A percentile compares a stretch with the other conserved stretches of the same genome.
Conservation (phyloP, 2,888 invertebrate species). For the Tanypteryx hageni region DNA sequence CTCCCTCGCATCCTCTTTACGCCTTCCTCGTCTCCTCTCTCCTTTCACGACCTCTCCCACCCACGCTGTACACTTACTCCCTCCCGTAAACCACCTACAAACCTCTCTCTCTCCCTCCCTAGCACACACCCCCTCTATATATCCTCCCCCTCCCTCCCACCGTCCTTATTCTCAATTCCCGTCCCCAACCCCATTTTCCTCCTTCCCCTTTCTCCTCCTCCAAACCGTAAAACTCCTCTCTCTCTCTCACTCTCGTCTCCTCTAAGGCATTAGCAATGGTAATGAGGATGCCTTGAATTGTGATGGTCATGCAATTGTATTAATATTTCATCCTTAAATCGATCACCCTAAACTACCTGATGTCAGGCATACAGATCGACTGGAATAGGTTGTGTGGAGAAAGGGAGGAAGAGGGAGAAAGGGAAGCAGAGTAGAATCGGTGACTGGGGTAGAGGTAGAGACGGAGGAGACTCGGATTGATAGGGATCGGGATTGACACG, state of each 20-base stretch:
- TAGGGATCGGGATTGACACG: constrained; percentile 63
- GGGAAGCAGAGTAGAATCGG: constrained; percentile 10
- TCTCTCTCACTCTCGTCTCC: constrained; percentile 40
- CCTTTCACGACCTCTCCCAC: too few relatives aligned
- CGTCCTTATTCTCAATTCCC: background rate
- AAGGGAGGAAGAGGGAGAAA: constrained; percentile 58
- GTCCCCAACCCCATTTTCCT: background rate
- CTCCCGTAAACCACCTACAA: background rate
- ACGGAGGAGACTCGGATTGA: background rate
- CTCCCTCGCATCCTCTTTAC: background rate
- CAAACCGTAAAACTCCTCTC: background rate
- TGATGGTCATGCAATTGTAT: constrained; percentile 67
- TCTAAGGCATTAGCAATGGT: constrained; percentile 69
- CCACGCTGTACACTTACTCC: constrained; percentile 4
- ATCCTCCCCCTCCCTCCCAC: constrained; percentile 33
- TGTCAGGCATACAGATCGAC: constrained; percentile 43
- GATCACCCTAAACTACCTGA: constrained; percentile 52
- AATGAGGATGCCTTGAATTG: constrained; percentile 68
- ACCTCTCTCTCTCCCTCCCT: constrained; percentile 68
- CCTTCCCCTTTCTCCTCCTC: background rate
- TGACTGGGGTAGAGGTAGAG: background rate
- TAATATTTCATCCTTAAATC: constrained; percentile 66
- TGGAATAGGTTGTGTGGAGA: background rate
- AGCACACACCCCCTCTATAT: constrained; percentile 69
- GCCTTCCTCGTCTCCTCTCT: background rate